phyloP scores from a whole-genome alignment of 1,140 invertebrate genomes.

The Aethina tumida region DNA sequence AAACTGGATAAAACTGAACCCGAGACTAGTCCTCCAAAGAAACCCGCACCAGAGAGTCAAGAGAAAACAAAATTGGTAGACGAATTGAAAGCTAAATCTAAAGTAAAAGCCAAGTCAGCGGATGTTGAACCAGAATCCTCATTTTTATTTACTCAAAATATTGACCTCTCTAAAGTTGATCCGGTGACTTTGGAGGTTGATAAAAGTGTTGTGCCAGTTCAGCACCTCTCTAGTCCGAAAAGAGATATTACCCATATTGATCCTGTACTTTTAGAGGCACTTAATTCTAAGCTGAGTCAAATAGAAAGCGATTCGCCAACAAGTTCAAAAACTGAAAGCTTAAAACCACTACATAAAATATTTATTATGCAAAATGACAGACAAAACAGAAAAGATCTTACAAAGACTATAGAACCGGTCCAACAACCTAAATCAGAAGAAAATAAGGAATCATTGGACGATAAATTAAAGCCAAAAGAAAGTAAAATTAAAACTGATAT shows the following conservation, averaged over 20 bases:
- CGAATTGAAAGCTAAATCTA: slow-evolving; percentile 8
- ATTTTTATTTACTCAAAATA: slow-evolving; percentile 60
- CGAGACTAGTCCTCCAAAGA: background rate
- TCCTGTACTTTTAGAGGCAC: slow-evolving; percentile 50
- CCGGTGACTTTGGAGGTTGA: slow-evolving; percentile 56
- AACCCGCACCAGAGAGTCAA: slow-evolving; percentile 3
- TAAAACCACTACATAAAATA: slow-evolving; percentile 45
- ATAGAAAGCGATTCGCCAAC: slow-evolving; percentile 61
- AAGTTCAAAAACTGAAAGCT: slow-evolving; percentile 55
- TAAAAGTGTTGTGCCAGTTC: slow-evolving; percentile 47
- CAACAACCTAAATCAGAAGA: slow-evolving; percentile 18
- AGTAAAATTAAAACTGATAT: slow-evolving; percentile 38
- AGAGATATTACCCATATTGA: slow-evolving; percentile 57
- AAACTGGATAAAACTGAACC: slow-evolving; percentile 12
- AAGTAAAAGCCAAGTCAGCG: slow-evolving; percentile 23
- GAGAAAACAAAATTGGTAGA: slow-evolving; percentile 5
- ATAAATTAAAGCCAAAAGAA: slow-evolving; percentile 32
- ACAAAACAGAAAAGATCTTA: slow-evolving; percentile 29
- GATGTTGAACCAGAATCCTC: slow-evolving; percentile 28
- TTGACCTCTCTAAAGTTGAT: slow-evolving; percentile 58
- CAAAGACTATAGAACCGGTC: slow-evolving; percentile 14
- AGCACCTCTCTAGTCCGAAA: slow-evolving; percentile 52
- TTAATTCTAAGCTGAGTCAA: slow-evolving; percentile 60
- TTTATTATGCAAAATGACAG: slow-evolving; percentile 36
- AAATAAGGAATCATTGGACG: slow-evolving; percentile 18